Conservation (phyloP, 2,888 invertebrate species). For the Apodemia mormo region DNA sequence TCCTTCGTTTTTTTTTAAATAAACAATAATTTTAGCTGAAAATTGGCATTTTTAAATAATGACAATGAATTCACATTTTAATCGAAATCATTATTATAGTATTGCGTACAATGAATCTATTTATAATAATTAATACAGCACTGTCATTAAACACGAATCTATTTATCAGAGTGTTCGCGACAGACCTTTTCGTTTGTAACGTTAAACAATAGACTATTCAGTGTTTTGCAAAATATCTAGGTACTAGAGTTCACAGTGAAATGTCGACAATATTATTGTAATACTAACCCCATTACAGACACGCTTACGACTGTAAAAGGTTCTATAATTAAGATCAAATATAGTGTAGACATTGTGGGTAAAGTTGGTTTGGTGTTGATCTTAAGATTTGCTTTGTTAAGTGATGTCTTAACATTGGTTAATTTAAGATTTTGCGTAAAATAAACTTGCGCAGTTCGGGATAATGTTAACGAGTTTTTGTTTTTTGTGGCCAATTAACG, state of each 20-base stretch:
- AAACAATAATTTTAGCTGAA: no score
- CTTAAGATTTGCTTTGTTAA: no score
- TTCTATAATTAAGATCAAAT: constrained; percentile 10
- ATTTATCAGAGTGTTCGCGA: constrained; percentile 61
- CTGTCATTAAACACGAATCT: constrained; percentile 57
- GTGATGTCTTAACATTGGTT: no score
- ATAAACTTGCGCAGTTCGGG: no score
- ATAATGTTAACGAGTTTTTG: no score
- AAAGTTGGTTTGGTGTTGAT: no score
- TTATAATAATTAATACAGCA: constrained; percentile 52
- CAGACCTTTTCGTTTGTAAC: constrained; percentile 60
- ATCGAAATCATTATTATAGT: neutral
- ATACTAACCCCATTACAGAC: constrained; percentile 35
- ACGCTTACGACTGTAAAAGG: constrained; percentile 9
- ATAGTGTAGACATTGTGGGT: no score
- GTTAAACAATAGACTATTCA: constrained; percentile 69
- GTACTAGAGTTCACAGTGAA: constrained; percentile 49
- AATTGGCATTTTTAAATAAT: neutral
- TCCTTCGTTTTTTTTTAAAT: no score
- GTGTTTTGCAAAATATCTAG: constrained; percentile 61
- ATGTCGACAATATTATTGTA: constrained; percentile 44
- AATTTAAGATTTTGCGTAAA: no score
- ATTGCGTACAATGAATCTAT: constrained; percentile 46
- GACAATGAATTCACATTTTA: neutral
- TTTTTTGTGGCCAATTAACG: no score